Evolutionary conservation across 2,113 vertebrate species (phyloP).

Genomic region (Anguilla rostrata): DNA sequence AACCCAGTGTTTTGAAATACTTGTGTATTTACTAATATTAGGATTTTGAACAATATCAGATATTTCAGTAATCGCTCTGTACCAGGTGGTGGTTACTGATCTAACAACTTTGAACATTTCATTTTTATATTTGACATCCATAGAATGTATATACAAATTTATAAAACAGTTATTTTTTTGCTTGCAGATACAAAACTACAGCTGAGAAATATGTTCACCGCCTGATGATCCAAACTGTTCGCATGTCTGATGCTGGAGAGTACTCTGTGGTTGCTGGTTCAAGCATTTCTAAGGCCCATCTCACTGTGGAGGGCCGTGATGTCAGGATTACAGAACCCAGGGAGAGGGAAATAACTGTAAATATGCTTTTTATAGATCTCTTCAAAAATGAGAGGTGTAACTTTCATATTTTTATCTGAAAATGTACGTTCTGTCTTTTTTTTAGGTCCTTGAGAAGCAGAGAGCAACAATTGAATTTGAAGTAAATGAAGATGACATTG

Average conservation of each 20-base stretch:
- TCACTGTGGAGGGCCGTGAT: constrained; percentile 90
- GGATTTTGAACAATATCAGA: no score
- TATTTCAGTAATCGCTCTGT: no score
- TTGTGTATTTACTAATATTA: no score
- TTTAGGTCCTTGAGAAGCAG: constrained; percentile 90
- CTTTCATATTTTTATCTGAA: background rate
- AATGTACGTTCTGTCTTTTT: background rate
- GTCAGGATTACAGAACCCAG: constrained; percentile 81
- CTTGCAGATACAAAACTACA: constrained; percentile 76
- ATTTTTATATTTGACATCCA: background rate
- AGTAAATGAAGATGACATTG: constrained; percentile 93
- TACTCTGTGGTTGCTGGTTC: constrained; percentile 93
- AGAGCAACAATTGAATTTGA: constrained; percentile 92
- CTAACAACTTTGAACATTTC: no score
- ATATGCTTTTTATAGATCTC: constrained; percentile 9
- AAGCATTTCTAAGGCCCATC: constrained; percentile 84
- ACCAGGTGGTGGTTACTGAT: no score
- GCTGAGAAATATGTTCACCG: constrained; percentile 90
- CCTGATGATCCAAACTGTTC: constrained; percentile 86
- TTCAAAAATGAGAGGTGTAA: background rate
- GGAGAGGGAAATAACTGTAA: constrained; percentile 83
- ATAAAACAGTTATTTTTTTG: constrained; percentile 17
- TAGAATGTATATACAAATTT: background rate
- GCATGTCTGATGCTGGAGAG: constrained; percentile 87
- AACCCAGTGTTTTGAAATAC: no score